Base-by-base conservation (phyloP, 2,797 vertebrate genomes). In the Sternotherus odoratus region DNA sequence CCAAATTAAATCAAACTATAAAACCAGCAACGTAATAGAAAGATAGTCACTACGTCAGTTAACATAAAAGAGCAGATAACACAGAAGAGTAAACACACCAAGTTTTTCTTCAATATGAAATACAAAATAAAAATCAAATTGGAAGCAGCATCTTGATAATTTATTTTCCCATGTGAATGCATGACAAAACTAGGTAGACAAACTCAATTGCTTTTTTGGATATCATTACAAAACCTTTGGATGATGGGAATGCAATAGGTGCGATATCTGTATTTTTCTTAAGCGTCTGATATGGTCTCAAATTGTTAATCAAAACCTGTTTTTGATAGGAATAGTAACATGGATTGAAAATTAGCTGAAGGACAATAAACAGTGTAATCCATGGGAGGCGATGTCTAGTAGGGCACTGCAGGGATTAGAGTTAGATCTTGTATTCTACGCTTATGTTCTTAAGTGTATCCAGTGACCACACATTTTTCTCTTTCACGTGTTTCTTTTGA, bases 1-100 rank as follows among this genome's bases (percentile, higher is more conserved):
- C 86, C 81, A 92, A 90, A 83, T 89, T 69, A 92, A 89, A 54
- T 48, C 66, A 89, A 75, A 77, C 60, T 3, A 23, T 39, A 72
- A 72, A 72, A 79, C 72, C 79, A 75, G 90, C 87, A 85, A 78
- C 53, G 90, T 0, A 79, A 69, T n/a, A 94, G 28, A n/a, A 93
- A 10, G 6, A 81, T 89, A 77, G 79, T 21, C 39, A 84, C 39
- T 43, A 89, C 26, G 33, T 43, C 85, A 83, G 17, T 36, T 10
- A n/a, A 36, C 57, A 16, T n/a, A 66, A 36, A 36, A n/a, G 16
- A 66, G 17, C n/a, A 36, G 60, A 36, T 36, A 66, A 66, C 57
- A 60, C 3, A 39, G 46, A 86, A 84, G 28, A 56, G 39, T 46
- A 74, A 46, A 46, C 9, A 8, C 7, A 69, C 66, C 23, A 6